Base-by-base conservation (phyloP, 1,140 invertebrate genomes). In the Goniozus legneri region DNA sequence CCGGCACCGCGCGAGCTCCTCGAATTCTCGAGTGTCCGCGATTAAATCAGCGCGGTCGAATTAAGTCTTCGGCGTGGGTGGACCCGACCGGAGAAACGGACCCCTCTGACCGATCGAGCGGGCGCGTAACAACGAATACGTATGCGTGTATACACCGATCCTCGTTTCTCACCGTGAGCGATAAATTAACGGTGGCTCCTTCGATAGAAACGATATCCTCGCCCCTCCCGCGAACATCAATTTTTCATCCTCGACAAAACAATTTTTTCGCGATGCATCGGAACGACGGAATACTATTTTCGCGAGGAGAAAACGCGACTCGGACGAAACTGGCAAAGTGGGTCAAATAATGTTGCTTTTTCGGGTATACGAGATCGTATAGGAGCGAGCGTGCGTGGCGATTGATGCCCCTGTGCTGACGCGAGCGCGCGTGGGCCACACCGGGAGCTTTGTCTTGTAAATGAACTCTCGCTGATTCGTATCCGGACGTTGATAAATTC, bases 401-500 rank as follows among this genome's bases (percentile, higher is more conserved):
- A 14, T 8, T 24, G 24, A 12, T 14, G 3, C 8, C 10, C 31
- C n/a, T 32, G 13, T 4, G 27, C 19, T 42, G 56, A 40, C 30
- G 30, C 30, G 58, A 37, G 54, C 55, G 49, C 50, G 47, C 48
- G 47, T 50, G 56, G 55, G 62, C 65, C 67, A 66, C 68, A 61
- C 67, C 64, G 42, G 50, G 44, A 65, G 66, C 71, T 76, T 76
- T 76, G 72, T 74, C 69, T 75, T 75, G 72, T 72, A 76, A 76
- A 76, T 72, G 73, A 76, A 75, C 70, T 69, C 54, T 67, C 61
- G 58, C 66, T 69, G 71, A 71, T 73, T 71, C 73, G 69, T 73
- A 72, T 73, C 70, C 71, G 48, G 72, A 76, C 73, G 65, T 76
- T 76, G 71, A 75, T 76, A 73, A 75, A 76, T 76, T 69, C 42